Conservation (phyloP, 2,888 invertebrate genomes). For the Unio pictorum region DNA sequence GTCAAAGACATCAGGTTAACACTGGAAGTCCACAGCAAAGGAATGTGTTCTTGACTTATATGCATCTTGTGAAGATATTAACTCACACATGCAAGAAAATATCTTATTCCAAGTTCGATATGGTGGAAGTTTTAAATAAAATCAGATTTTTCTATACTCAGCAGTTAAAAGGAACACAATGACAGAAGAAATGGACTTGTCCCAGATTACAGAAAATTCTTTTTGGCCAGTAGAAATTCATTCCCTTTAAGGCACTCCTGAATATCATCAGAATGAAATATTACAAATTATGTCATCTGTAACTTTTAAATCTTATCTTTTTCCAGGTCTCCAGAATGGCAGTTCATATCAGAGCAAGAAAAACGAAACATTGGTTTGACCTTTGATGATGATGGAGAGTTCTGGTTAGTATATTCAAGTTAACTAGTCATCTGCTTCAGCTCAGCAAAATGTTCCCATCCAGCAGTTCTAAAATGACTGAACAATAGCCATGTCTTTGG, state of each 20-base stretch:
- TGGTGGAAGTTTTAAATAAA: too few relatives aligned
- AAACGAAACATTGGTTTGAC: slow-evolving; percentile 90
- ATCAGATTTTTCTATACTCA: too few relatives aligned
- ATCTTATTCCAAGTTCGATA: too few relatives aligned
- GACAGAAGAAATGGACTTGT: neutral
- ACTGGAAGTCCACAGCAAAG: too few relatives aligned
- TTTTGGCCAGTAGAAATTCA: neutral
- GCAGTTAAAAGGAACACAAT: too few relatives aligned
- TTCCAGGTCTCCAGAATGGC: slow-evolving; percentile 88
- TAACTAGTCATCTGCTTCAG: neutral
- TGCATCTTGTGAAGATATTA: too few relatives aligned
- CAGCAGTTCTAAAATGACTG: too few relatives aligned
- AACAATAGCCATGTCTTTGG: too few relatives aligned
- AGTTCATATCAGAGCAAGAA: slow-evolving; percentile 87
- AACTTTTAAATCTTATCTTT: neutral
- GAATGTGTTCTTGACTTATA: too few relatives aligned
- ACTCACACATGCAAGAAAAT: too few relatives aligned
- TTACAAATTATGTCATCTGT: neutral
- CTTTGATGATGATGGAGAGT: slow-evolving; percentile 96
- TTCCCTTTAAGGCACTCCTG: neutral
- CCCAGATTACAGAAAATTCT: neutral
- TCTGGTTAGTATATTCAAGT: slow-evolving; percentile 80
- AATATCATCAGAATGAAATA: neutral
- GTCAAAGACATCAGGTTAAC: too few relatives aligned
- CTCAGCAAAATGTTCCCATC: neutral